phyloP scores from a whole-genome alignment of 2,797 vertebrate genomes.

The Anas georgica region DNA sequence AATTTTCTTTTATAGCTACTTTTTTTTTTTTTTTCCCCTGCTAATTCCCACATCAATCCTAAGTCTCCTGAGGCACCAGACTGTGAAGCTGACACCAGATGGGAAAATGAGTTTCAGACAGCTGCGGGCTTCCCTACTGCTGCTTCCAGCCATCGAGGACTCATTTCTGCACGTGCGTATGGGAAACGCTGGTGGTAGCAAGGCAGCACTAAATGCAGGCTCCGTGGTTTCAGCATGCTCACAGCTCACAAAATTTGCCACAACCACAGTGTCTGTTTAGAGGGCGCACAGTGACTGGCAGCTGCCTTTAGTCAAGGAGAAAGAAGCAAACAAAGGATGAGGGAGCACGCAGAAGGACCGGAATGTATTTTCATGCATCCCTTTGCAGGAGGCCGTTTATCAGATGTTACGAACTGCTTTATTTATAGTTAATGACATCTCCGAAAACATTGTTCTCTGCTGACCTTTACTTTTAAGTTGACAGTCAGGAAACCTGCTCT shows the following conservation, averaged over 20 bases:
- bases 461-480: not conserved
- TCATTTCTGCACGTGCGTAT: not conserved
- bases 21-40: not conserved
- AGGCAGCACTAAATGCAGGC: not conserved
- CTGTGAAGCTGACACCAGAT: constrained; percentile 2
- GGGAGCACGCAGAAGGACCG: not conserved
- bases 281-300: not conserved
- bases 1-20: not conserved
- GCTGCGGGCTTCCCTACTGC: not conserved
- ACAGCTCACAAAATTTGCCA: not conserved
- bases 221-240: not conserved
- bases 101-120: not conserved
- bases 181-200: not conserved
- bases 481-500: not conserved
- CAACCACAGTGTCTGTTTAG: not conserved
- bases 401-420: constrained; percentile 10
- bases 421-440: constrained; percentile 32
- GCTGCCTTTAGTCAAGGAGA: not conserved
- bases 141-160: not conserved
- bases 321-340: not conserved
- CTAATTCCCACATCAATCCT: not conserved
- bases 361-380: not conserved
- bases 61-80: not conserved
- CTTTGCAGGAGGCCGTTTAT: constrained; percentile 6
- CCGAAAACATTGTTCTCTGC: not conserved